These are phyloP conservation scores for Acrobasis repandana DNA, from an alignment of 2,888 invertebrate genomes.

Conservation along the genomic window DNA sequence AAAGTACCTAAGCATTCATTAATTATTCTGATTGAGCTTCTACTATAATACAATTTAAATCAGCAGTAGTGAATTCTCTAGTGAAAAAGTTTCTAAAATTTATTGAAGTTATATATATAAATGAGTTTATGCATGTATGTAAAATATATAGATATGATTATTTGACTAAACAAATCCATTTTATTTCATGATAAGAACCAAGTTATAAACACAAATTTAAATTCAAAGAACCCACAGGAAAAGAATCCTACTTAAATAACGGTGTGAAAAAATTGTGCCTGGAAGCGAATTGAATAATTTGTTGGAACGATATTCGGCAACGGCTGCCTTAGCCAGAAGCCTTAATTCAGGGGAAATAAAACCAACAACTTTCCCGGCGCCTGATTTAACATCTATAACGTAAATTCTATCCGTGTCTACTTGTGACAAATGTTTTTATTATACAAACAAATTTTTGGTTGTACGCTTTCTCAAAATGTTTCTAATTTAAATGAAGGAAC, in stretches of 20 bases:
- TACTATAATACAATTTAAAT: too few species aligned
- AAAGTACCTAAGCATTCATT: too few species aligned
- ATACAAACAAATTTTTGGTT: neutral
- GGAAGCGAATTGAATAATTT: slow-evolving; percentile 55
- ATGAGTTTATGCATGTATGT: too few species aligned
- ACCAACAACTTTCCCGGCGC: slow-evolving; percentile 48
- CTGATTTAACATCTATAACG: slow-evolving; percentile 47
- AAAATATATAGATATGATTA: too few species aligned
- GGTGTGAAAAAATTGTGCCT: slow-evolving; percentile 35
- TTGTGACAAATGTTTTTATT: neutral
- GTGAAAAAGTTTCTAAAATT: too few species aligned
- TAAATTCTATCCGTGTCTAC: slow-evolving; percentile 44
- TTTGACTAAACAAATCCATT: too few species aligned
- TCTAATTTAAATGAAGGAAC: neutral
- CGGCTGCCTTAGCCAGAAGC: slow-evolving; percentile 44
- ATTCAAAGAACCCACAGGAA: slow-evolving; percentile 36
- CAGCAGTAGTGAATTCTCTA: too few species aligned
- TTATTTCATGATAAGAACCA: too few species aligned
- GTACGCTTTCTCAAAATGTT: neutral
- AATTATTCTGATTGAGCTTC: too few species aligned
- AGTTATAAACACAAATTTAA: slow-evolving; percentile 29
- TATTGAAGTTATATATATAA: too few species aligned
- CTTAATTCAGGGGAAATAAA: slow-evolving; percentile 57
- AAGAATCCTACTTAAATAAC: slow-evolving; percentile 29
- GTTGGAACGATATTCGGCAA: slow-evolving; percentile 49